A percentile compares a stretch with the other conserved stretches of the same genome.
phyloP scores from a whole-genome alignment of 1,140 invertebrate species.

The Brachionus koreanus region DNA sequence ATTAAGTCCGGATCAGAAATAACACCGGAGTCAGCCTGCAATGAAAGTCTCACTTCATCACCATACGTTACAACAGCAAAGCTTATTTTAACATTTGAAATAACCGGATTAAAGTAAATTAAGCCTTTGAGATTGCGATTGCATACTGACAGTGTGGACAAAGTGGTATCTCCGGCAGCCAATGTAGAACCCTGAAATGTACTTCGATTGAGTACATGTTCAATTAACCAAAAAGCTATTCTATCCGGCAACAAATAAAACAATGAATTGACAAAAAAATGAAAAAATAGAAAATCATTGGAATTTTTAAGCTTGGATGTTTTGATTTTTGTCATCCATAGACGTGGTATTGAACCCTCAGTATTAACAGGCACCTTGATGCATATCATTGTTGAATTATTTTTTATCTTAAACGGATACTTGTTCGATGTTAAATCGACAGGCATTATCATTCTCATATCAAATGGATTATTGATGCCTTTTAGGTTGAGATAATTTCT shows the following conservation, averaged over 20 bases:
- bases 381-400: not conserved
- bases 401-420: conserved; percentile 11
- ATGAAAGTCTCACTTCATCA: conserved; percentile 4
- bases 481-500: conserved; percentile 2
- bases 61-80: conserved; percentile 31
- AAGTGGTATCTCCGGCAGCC: not conserved
- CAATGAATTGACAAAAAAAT: conserved; percentile 6
- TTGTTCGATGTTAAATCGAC: conserved; percentile 31
- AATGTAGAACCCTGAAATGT: conserved; percentile 23
- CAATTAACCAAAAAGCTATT: not conserved
- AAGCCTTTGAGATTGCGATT: conserved; percentile 23
- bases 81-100: not conserved
- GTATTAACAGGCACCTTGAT: conserved; percentile 11
- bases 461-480: conserved; percentile 21
- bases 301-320: conserved; percentile 27
- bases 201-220: not conserved
- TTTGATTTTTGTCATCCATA: conserved; percentile 34
- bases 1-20: conserved; percentile 18
- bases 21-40: not conserved
- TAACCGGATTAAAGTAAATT: conserved; percentile 40
- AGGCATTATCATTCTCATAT: conserved; percentile 20
- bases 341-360: conserved; percentile 28
- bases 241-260: conserved; percentile 10
- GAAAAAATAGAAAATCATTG: conserved; percentile 8
- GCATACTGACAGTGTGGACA: conserved; percentile 31